phyloP scores from a whole-genome alignment of 2,113 vertebrate species.

The Rostratula benghalensis region DNA sequence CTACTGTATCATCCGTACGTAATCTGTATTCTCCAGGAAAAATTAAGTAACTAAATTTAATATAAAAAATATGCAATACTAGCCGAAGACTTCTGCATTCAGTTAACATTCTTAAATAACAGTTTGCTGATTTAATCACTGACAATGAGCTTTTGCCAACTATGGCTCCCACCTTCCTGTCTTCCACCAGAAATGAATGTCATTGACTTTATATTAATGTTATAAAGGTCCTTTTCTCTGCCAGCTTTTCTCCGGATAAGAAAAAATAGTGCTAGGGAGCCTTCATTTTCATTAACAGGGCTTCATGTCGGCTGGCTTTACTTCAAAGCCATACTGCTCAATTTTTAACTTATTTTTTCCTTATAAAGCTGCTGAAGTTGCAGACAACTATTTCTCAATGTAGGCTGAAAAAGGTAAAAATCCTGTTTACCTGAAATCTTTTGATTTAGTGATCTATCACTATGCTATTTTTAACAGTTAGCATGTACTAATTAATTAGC shows the following conservation, averaged over 20 bases:
- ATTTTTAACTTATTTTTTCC: neutral
- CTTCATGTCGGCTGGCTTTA: neutral
- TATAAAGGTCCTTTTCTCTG: neutral
- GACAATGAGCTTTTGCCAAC: neutral
- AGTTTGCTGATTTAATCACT: neutral
- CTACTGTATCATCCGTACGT: neutral
- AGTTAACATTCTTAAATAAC: neutral
- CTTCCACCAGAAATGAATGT: neutral
- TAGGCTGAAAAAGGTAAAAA: neutral
- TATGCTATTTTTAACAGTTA: neutral
- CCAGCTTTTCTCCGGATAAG: neutral
- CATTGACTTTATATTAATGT: neutral
- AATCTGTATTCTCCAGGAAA: neutral
- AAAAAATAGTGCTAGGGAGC: neutral
- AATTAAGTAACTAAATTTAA: neutral
- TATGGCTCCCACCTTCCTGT: neutral
- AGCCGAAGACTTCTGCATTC: neutral
- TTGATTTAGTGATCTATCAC: neutral
- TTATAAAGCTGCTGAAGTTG: neutral
- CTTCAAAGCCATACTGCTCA: neutral
- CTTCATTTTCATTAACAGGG: neutral
- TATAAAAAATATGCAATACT: neutral
- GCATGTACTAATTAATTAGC: neutral
- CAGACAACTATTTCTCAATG: neutral
- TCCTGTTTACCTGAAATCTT: neutral